phyloP scores from a whole-genome alignment of 2,797 vertebrate species.

The Cryptoprocta ferox region DNA sequence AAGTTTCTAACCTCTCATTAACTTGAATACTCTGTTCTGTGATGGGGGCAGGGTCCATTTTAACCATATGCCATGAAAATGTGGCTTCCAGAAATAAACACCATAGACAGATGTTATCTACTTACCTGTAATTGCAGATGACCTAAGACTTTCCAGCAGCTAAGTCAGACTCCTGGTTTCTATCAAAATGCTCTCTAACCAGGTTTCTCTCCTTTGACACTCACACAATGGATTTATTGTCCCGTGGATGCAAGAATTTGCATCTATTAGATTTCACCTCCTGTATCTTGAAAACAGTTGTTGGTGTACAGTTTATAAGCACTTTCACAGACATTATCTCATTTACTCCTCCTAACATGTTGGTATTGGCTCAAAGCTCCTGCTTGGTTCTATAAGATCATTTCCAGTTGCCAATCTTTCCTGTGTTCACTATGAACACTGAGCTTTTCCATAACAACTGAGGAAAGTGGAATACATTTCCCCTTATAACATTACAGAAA shows the following conservation, averaged over 20 bases:
- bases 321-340: constrained; percentile 69
- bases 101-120: neutral
- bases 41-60: neutral
- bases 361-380: constrained; percentile 24
- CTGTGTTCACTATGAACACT: neutral
- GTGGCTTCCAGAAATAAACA: neutral
- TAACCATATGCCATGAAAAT: neutral
- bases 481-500: neutral
- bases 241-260: neutral
- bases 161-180: constrained; percentile 19
- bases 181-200: neutral
- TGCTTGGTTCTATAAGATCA: neutral
- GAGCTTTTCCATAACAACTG: neutral
- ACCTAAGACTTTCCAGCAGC: constrained; percentile 45
- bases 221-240: constrained; percentile 52
- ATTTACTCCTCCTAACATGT: constrained; percentile 52
- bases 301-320: neutral
- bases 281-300: neutral
- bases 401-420: neutral
- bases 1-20: neutral
- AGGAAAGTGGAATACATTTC: neutral
- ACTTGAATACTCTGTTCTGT: neutral
- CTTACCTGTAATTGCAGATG: neutral
- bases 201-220: neutral
- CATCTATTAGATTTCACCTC: neutral